Percentiles rank a stretch among this genome's conserved stretches.
phyloP scores from a whole-genome alignment of 2,888 invertebrate genomes.

The Hoplodrina blanda region DNA sequence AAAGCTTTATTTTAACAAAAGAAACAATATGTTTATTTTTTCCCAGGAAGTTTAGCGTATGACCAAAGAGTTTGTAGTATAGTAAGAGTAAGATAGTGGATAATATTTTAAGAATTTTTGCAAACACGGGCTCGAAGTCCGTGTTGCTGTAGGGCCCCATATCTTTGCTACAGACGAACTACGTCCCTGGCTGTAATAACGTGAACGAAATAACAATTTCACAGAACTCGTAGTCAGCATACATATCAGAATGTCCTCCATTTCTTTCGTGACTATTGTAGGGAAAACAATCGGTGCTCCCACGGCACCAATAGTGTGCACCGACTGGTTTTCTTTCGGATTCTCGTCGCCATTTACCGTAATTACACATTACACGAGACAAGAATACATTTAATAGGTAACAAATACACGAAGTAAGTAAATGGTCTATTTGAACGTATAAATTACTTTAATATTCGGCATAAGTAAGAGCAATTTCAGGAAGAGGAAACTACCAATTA shows the following conservation, averaged over 20 bases:
- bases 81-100: too few species aligned
- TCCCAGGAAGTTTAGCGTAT: too few species aligned
- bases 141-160: too few species aligned
- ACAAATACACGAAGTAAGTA: conserved; percentile 41
- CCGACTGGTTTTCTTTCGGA: conserved; percentile 60
- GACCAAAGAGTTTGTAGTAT: too few species aligned
- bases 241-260: conserved; percentile 62
- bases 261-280: conserved; percentile 70
- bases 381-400: conserved; percentile 40
- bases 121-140: too few species aligned
- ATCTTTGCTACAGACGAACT: too few species aligned
- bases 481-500: conserved; percentile 48
- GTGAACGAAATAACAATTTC: conserved; percentile 39
- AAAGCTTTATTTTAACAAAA: too few species aligned
- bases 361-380: conserved; percentile 48
- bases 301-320: conserved; percentile 71
- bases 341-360: conserved; percentile 40
- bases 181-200: conserved; percentile 18
- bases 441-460: conserved; percentile 37
- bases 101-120: too few species aligned
- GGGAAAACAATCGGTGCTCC: conserved; percentile 69
- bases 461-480: conserved; percentile 41
- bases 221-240: conserved; percentile 17
- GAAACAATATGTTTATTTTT: too few species aligned
- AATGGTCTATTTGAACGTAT: conserved; percentile 24